Evolutionary conservation across 1,140 invertebrate genomes (phyloP).

Genomic region (Trypoxylus dichotomus): DNA sequence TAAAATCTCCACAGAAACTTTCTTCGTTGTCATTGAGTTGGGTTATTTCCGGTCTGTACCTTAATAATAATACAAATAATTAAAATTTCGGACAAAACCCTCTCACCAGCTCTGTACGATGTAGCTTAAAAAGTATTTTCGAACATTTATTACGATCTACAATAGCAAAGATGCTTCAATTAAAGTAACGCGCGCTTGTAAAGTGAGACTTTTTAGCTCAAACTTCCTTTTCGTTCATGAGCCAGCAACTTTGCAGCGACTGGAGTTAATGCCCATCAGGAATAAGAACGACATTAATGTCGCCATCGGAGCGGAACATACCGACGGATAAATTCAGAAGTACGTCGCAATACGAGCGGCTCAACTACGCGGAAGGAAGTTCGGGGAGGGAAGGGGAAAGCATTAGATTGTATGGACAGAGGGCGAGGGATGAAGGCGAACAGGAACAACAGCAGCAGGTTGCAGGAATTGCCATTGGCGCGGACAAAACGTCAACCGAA

Average conservation of each 20-base stretch:
- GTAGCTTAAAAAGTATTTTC: background rate
- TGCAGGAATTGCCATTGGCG: slow-evolving; percentile 6
- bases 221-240: background rate
- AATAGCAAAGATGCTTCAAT: background rate
- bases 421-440: no score
- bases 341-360: background rate
- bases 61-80: no score
- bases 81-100: background rate
- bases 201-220: background rate
- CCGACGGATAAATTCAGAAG: background rate
- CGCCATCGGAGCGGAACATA: background rate
- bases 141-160: background rate
- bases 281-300: background rate
- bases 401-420: background rate
- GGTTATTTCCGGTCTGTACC: no score
- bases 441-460: slow-evolving; percentile 14
- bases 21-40: no score
- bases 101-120: background rate
- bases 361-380: background rate
- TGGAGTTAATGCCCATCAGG: background rate
- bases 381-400: background rate
- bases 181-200: background rate
- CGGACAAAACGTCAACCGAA: background rate
- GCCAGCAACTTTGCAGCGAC: background rate
- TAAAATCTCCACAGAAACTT: no score